phyloP scores from a whole-genome alignment of 1,140 invertebrate species.

The Neodiprion lecontei region DNA sequence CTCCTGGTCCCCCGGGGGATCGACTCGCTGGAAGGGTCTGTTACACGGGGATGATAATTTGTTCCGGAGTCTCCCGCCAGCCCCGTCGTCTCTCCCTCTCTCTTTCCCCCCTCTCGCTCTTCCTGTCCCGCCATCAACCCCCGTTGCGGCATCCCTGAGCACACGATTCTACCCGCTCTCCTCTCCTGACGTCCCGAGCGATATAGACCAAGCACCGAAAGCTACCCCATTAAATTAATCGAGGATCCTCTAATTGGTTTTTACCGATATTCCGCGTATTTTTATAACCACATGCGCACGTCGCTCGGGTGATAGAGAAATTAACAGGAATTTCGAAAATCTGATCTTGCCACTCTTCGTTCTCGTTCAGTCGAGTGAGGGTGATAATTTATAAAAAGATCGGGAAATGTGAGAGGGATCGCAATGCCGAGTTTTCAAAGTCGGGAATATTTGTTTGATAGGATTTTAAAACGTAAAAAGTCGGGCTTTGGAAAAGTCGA shows the following conservation, averaged over 20 bases:
- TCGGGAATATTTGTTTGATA: too few relatives aligned
- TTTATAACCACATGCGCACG: background rate
- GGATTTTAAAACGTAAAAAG: too few relatives aligned
- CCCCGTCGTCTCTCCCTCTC: background rate
- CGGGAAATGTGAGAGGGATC: too few relatives aligned
- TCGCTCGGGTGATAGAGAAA: background rate
- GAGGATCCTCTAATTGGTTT: conserved; percentile 14
- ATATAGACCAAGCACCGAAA: conserved; percentile 8
- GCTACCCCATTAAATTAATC: conserved; percentile 11
- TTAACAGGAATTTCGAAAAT: too few relatives aligned
- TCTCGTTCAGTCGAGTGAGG: too few relatives aligned
- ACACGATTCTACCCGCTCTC: background rate
- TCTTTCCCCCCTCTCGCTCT: background rate
- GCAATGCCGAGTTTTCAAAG: too few relatives aligned
- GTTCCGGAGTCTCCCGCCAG: conserved; percentile 9
- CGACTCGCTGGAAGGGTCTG: conserved; percentile 14
- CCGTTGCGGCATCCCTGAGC: background rate
- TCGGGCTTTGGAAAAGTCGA: too few relatives aligned
- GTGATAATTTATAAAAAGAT: too few relatives aligned
- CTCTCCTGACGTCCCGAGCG: background rate
- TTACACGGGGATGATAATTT: conserved; percentile 17
- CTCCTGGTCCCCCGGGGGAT: conserved; percentile 6
- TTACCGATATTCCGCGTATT: background rate
- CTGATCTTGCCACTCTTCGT: too few relatives aligned
- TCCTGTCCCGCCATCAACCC: background rate